Conservation (phyloP, 2,888 invertebrate species). For the Corythucha ciliata region DNA sequence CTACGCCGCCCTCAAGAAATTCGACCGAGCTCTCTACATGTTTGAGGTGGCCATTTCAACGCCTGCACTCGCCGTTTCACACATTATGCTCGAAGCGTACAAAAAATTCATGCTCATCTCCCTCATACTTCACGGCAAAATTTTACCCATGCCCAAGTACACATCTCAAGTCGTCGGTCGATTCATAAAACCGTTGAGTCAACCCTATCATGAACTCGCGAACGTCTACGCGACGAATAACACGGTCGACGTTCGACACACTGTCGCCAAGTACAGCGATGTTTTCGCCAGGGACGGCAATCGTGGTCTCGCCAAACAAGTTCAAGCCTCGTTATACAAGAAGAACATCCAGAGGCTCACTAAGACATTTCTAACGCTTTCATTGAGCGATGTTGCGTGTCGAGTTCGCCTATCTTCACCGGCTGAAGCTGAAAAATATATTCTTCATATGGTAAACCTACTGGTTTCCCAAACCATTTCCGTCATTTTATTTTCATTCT, state of each 20-base stretch:
- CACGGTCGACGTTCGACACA: slow-evolving; percentile 57
- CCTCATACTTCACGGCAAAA: slow-evolving; percentile 81
- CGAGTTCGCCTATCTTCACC: slow-evolving; percentile 78
- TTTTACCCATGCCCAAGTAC: slow-evolving; percentile 71
- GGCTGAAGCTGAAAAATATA: slow-evolving; percentile 82
- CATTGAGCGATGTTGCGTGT: slow-evolving; percentile 78
- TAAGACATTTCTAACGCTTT: slow-evolving; percentile 85
- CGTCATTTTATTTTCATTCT: not conserved
- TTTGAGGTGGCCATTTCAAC: slow-evolving; percentile 93
- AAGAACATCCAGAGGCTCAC: slow-evolving; percentile 94
- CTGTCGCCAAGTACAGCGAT: slow-evolving; percentile 70
- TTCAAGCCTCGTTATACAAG: slow-evolving; percentile 80
- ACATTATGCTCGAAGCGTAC: slow-evolving; percentile 95
- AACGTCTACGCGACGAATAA: slow-evolving; percentile 68
- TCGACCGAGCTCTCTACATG: slow-evolving; percentile 85
- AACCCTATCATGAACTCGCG: slow-evolving; percentile 80
- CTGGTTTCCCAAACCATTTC: too few relatives aligned
- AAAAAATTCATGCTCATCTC: slow-evolving; percentile 93
- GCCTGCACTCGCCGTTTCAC: slow-evolving; percentile 88
- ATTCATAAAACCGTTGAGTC: slow-evolving; percentile 74
- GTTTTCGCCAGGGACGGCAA: slow-evolving; percentile 55
- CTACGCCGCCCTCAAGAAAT: slow-evolving; percentile 85
- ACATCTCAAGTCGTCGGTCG: slow-evolving; percentile 80
- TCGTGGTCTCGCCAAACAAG: slow-evolving; percentile 56
- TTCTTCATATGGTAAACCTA: slow-evolving; percentile 81